Percentiles rank a stretch among this genome's conserved stretches.
Evolutionary conservation across 2,888 invertebrate species (phyloP).

Genomic region (Ligdia adustata): DNA sequence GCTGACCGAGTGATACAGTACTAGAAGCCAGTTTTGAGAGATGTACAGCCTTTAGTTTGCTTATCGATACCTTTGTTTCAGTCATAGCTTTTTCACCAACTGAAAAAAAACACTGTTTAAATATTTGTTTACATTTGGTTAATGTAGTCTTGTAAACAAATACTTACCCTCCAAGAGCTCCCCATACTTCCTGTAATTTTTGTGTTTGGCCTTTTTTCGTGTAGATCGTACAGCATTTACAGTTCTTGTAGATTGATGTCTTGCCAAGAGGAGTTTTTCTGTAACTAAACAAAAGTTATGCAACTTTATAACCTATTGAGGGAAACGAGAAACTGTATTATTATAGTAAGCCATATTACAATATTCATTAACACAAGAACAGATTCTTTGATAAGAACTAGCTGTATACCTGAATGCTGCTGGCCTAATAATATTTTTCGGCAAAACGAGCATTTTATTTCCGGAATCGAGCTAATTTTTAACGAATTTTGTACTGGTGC

Average conservation of each 20-base stretch:
- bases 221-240: slow-evolving; percentile 62
- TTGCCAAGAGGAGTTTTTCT: slow-evolving; percentile 59
- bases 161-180: slow-evolving; percentile 87
- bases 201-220: slow-evolving; percentile 74
- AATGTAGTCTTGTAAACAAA: slow-evolving; percentile 29
- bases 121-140: slow-evolving; percentile 38
- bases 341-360: not conserved
- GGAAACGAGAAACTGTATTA: not conserved
- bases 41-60: slow-evolving; percentile 86
- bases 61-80: slow-evolving; percentile 87
- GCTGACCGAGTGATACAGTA: slow-evolving; percentile 82
- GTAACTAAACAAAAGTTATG: slow-evolving; percentile 65
- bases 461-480: slow-evolving; percentile 47
- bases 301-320: slow-evolving; percentile 58
- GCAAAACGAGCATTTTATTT: slow-evolving; percentile 77
- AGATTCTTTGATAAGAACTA: too few relatives aligned
- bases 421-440: slow-evolving; percentile 64
- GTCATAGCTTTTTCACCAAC: slow-evolving; percentile 86
- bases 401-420: slow-evolving; percentile 66
- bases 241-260: slow-evolving; percentile 75
- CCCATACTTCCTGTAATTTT: slow-evolving; percentile 83
- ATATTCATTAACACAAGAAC: not conserved
- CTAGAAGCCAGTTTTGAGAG: slow-evolving; percentile 86
- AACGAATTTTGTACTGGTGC: slow-evolving; percentile 51
- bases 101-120: slow-evolving; percentile 54